These are phyloP conservation scores for Trypoxylus dichotomus DNA, from an alignment of 1,140 invertebrate genomes.

Conservation along the genomic window DNA sequence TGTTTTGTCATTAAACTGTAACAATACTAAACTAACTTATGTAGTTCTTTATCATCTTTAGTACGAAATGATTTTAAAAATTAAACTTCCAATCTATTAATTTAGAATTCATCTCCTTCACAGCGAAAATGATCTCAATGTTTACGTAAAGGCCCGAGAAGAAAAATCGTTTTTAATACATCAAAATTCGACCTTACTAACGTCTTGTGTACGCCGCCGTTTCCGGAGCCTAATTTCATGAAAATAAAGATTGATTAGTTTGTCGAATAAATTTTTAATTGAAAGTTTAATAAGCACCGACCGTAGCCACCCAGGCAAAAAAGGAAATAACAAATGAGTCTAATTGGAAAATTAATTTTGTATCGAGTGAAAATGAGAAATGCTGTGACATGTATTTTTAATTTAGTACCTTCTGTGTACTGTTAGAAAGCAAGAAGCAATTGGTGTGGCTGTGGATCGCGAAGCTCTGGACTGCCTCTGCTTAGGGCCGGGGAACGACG, in stretches of 20 bases:
- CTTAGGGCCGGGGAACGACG: neutral
- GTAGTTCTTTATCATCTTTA: too few relatives aligned
- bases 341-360: constrained; percentile 24
- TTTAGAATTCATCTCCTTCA: too few relatives aligned
- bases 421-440: neutral
- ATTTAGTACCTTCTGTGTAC: constrained; percentile 20
- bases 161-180: constrained; percentile 1
- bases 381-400: constrained; percentile 21
- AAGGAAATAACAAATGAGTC: constrained; percentile 16
- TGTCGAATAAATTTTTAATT: constrained; percentile 22
- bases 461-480: too few relatives aligned
- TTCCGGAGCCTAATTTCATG: neutral
- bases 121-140: too few relatives aligned
- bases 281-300: constrained; percentile 1
- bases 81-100: too few relatives aligned
- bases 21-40: too few relatives aligned
- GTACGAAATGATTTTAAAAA: too few relatives aligned
- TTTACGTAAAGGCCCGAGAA: neutral
- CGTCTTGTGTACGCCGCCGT: neutral
- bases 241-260: constrained; percentile 21
- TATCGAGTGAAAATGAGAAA: constrained; percentile 17
- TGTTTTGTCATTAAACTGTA: too few relatives aligned
- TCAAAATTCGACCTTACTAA: neutral
- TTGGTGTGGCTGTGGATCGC: too few relatives aligned
- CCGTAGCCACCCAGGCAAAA: neutral